phyloP scores from a whole-genome alignment of 2,113 vertebrate genomes.

The Panthera tigris region DNA sequence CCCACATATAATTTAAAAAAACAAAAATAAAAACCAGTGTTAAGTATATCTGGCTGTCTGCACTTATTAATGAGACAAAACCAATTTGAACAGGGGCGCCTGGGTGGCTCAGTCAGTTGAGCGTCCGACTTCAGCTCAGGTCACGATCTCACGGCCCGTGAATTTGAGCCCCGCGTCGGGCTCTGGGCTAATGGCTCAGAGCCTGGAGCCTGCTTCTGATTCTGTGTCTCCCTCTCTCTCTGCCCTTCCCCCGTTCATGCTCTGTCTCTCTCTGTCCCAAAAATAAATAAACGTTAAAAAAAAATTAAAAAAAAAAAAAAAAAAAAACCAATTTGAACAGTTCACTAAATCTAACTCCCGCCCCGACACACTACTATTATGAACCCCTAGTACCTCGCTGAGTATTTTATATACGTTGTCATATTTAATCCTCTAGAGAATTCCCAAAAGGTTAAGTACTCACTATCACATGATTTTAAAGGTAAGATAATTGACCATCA shows the following conservation, averaged over 20 bases:
- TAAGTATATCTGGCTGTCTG: background rate
- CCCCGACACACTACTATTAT: background rate
- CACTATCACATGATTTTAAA: background rate
- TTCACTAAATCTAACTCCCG: background rate
- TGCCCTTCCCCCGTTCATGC: too few relatives aligned
- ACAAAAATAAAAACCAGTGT: background rate
- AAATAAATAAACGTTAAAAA: too few relatives aligned
- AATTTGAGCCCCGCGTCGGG: too few relatives aligned
- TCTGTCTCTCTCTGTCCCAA: too few relatives aligned
- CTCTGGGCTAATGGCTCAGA: too few relatives aligned
- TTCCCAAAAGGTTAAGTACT: background rate
- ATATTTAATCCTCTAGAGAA: conserved; percentile 15
- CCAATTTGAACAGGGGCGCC: background rate
- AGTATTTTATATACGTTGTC: background rate
- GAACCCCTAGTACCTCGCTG: background rate
- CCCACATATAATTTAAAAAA: background rate
- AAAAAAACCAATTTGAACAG: background rate
- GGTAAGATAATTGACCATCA: background rate
- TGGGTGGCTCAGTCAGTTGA: too few relatives aligned
- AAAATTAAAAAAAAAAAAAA: too few relatives aligned
- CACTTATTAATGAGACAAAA: background rate
- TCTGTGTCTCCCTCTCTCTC: too few relatives aligned
- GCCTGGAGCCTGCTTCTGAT: too few relatives aligned
- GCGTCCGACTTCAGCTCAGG: too few relatives aligned
- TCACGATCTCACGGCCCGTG: too few relatives aligned